These are phyloP conservation scores for Tipula lateralis DNA, from an alignment of 2,888 invertebrate species.

Conservation along the genomic window DNA sequence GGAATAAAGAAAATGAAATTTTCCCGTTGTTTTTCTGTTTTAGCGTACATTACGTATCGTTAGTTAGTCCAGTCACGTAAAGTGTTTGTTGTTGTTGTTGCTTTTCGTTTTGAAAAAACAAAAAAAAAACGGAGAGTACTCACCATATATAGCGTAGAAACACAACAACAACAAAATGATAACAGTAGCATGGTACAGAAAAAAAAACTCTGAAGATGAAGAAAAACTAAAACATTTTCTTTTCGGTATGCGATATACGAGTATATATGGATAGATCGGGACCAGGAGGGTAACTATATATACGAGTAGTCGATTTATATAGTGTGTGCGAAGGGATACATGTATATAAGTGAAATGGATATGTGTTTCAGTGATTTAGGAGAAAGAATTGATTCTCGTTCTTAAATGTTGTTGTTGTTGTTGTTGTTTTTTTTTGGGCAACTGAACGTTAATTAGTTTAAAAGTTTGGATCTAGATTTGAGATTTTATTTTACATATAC, in stretches of 20 bases:
- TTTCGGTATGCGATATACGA: not conserved
- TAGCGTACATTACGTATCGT: not conserved
- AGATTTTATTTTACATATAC: not conserved
- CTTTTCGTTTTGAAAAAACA: not conserved
- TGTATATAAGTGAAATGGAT: not conserved
- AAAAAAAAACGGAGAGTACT: no score
- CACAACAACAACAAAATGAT: not conserved
- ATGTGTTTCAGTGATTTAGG: not conserved
- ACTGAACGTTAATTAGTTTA: not conserved
- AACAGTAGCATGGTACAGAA: not conserved
- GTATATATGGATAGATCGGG: no score
- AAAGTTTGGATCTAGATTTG: no score
- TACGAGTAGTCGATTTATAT: not conserved
- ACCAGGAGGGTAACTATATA: not conserved
- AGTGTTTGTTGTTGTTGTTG: not conserved
- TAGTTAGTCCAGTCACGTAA: slow-evolving; percentile 20
- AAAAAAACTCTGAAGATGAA: not conserved
- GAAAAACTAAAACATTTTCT: not conserved
- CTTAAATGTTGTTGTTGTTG: not conserved
- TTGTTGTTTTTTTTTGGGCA: not conserved
- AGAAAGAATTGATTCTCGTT: not conserved
- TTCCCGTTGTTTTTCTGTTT: not conserved
- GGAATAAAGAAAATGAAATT: not conserved
- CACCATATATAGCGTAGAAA: not conserved
- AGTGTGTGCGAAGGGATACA: not conserved